Evolutionary conservation across 2,888 invertebrate species (phyloP), one percentile per base, ranked within the genome.

Genomic region (Phrixothrix hirtus): DNA sequence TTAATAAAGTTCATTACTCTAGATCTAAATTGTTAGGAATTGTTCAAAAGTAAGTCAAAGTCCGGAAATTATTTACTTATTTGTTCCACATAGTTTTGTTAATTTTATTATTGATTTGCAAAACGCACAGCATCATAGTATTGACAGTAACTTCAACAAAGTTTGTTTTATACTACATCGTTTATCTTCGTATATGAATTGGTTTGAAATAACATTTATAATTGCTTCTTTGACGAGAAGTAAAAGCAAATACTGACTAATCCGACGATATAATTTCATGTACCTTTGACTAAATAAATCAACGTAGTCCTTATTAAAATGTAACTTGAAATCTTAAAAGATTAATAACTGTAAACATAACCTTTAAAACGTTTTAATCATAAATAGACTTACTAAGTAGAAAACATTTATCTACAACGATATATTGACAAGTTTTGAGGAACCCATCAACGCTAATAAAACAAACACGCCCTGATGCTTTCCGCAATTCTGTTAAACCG

Each of bases 171-270:
- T 44, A 13, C 36, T 41, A 21, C 45, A 45, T 36, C 43, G 15
- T 37, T 47, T 53, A 43, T 43, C 48, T 42, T 39, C 25, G 26
- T 17, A 38, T 43, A 49, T 32, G 49, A 54, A 54, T 54, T 54
- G 41, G 39, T 54, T 49, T 39, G 32, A 49, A 49, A 49, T 49
- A 54, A 39, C 54, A 38, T 48, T 49, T 54, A 44, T 54, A 54
- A 54, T 54, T 49, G 39, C 54, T 41, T 54, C 49, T 54, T 54
- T 54, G 54, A 54, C 48, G 54, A 49, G 27, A 34, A 39, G 41
- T 48, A 39, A 48, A 34, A 41, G 54, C 39, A 54, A 54, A 54
- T 54, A 54, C 41, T n/a, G n/a, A n/a, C n/a, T 44, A 38, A 45
- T 41, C 44, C 36, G 41, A 45, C 47, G 49, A 54, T 54, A 49